Evolutionary conservation across 64 coral and sea anemone genomes (phyloP), one percentile per base, ranked within the genome.

Genomic region (Acropora tenuis): DNA sequence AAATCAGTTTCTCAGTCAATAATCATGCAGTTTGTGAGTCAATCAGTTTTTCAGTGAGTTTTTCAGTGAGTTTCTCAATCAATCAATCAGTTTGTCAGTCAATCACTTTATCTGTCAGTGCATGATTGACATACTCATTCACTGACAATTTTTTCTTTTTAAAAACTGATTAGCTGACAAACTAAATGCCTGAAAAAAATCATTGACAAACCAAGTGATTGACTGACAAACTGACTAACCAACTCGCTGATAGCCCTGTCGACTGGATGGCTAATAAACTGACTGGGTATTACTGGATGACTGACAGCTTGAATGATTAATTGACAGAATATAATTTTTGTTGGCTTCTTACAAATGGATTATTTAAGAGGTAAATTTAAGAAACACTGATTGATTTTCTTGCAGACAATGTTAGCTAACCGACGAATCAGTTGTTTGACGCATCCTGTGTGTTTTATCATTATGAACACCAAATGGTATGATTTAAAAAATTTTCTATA

Each of bases 381-480:
- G 30, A 30, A 30, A 30, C 30, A 30, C 30, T 30, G 30, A 30
- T 30, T 30, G 30, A 30, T 30, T 30, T 30, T 30, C 30, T 30
- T 30, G 30, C 71, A 96, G 94, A 92, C 94, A 2, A 96, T 96
- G 94, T 50, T 92, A 57, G 85, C 80, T 13, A 85, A 92, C n/a
- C 94, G 94, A 17, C 91, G 83, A 16, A 73, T 93, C 58, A 86
- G 71, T 72, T 96, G 95, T 10, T 11, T 96, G 8, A 92, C 90
- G 19, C 95, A 96, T 49, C 91, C 65, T 4, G 81, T 93, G 2
- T 86, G 73, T n/a, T 93, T 90, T 16, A 89, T 84, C 10, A 52
- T 93, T 7, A 92, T 96, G 74, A 90, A 96, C 57, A 45, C 42
- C 5, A 96, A 96, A 82, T 96, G 95, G 95, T 96, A 83, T 48